Evolutionary conservation across 2,888 invertebrate species (phyloP), one percentile per base, ranked within the genome.

Genomic region (Xanthostigma xanthostigma): DNA sequence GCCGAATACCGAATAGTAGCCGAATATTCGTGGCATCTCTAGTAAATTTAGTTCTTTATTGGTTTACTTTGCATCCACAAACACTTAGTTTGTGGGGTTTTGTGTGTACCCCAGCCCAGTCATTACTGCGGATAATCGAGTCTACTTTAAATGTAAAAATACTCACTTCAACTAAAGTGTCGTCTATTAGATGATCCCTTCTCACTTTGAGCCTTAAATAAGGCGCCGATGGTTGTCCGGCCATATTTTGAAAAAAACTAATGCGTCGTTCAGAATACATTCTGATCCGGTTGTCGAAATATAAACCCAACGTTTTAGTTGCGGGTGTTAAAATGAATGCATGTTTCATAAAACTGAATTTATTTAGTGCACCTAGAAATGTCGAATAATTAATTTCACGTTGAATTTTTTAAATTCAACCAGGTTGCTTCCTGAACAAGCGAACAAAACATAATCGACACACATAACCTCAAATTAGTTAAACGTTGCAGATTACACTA

Each of bases 231-330:
- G 85, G 79, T 47, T 84, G 84, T 12, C 92, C 91, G 46, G 88
- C 81, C 41, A 89, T 79, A 13, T 84, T 84, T 60, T 92, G 85
- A 56, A 91, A 72, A 57, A 92, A 72, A 59, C 91, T 90, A 61
- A 88, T 81, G 55, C 93, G 76, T 44, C 94, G 73, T 68, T 94
- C 93, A 52, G 87, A 88, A 67, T 89, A 89, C 95, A 95, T 95
- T 48, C 92, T 77, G 65, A 95, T 90, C 49, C 93, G 78, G 67
- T 92, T 94, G 69, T 95, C 95, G 64, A 88, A 93, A 70, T 92
- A 94, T 53, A 95, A 71, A 0, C 90, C 91, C 56, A 90, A 76
- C 3, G 89, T 88, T 70, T 94, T 94, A 8, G 90, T 91, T 9
- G 92, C 89, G 10, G 92, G 88, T 35, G 90, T 92, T 53, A 95